Conservation (phyloP, 2,113 vertebrate species). For the Lepidothrix coronata region DNA sequence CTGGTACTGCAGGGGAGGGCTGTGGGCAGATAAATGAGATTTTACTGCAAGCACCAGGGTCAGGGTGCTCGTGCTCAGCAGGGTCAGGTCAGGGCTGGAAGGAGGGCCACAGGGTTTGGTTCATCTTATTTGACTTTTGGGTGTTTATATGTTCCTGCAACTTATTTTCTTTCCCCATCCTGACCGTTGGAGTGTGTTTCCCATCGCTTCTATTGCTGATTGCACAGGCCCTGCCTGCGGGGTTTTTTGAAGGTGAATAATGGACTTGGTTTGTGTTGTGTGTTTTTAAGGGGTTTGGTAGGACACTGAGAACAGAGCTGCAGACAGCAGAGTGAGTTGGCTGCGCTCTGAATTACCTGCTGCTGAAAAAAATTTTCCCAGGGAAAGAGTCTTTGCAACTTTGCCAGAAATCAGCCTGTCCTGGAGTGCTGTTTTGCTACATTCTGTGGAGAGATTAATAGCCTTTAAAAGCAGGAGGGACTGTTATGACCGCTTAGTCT, state of each 20-base stretch:
- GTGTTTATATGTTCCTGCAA: background rate
- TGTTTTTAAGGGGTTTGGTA: conserved; percentile 5
- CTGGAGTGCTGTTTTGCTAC: conserved; percentile 34
- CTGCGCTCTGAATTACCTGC: conserved; percentile 45
- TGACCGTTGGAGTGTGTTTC: background rate
- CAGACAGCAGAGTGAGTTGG: background rate
- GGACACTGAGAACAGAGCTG: background rate
- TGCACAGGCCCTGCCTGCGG: background rate
- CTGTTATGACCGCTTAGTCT: conserved; percentile 48
- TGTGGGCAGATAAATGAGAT: background rate
- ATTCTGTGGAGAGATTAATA: conserved; percentile 43
- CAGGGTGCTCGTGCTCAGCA: background rate
- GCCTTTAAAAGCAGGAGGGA: conserved; percentile 59
- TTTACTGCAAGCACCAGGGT: background rate
- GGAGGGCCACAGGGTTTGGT: background rate
- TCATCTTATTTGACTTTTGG: background rate
- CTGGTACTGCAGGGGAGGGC: background rate
- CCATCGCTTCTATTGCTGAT: background rate
- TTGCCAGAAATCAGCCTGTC: conserved; percentile 47
- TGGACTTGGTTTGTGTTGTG: background rate
- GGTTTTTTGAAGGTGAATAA: background rate
- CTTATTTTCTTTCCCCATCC: background rate
- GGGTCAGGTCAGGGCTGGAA: background rate
- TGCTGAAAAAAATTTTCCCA: conserved; percentile 38
- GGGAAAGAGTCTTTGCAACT: conserved; percentile 10